Base-by-base conservation (phyloP, 2,113 vertebrate genomes). In the Erythrocercus mccallii region DNA sequence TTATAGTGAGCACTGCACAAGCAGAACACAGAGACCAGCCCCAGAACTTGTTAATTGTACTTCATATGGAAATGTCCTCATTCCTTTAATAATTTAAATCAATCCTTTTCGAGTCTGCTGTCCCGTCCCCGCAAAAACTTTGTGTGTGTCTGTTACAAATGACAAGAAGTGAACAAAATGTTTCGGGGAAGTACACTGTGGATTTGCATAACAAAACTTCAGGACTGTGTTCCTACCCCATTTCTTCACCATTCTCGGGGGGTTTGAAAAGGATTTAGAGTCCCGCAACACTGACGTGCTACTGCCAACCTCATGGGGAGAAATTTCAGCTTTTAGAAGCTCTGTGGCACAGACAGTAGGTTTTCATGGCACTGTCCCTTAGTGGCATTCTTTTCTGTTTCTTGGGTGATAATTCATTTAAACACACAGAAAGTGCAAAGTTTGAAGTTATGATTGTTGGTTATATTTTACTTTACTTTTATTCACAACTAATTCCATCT, bases 1-100 rank as follows among this genome's bases (percentile, higher is more conserved):
- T 66, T 64, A 11, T 10, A 40, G 88, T 5, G 57, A 90, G 78
- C 4, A 0, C 3, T 68, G 77, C 70, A 69, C 44, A 38, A 71
- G 61, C 44, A 74, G 58, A 69, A 37, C 77, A 28, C 30, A 65
- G 77, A 84, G 21, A 57, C 24, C 86, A 81, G 57, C 73, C 70
- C 73, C 78, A 21, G 47, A 79, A 76, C 42, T 87, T 50, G 37
- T 24, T 61, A 69, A 50, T 91, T 2, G 4, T 60, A 66, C 89
- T 92, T 90, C 84, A 44, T 66, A 82, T 79, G 84, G 84, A 91
- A 89, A 89, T 95, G 24, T 30, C 45, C 74, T 61, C 23, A 0
- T 69, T 53, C 37, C 73, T 92, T 87, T 92, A 84, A 92, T 94
- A 40, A 84, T 79, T 88, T 69, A 40, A 81, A 58, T 91, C 2